Conservation (phyloP, 2,888 invertebrate species). For the Germaria angustata region DNA sequence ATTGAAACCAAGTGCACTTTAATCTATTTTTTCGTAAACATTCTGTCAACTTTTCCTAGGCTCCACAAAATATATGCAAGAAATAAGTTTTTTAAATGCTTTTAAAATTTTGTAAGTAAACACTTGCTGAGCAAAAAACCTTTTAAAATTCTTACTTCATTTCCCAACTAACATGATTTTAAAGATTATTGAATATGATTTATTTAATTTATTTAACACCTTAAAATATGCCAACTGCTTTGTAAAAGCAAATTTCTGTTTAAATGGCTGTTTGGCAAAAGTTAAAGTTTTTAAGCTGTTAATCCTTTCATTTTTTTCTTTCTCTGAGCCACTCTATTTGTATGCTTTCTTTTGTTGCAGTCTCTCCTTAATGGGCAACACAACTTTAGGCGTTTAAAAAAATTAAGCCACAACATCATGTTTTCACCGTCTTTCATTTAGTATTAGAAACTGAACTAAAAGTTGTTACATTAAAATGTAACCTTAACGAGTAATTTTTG, state of each 20-base stretch:
- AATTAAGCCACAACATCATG: constrained; percentile 45
- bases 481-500: constrained; percentile 60
- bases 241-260: neutral
- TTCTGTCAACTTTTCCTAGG: too few species aligned
- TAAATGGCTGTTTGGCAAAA: constrained; percentile 17
- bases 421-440: neutral
- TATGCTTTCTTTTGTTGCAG: constrained; percentile 14
- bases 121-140: too few species aligned
- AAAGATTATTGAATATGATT: too few species aligned
- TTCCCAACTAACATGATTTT: too few species aligned
- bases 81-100: too few species aligned
- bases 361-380: constrained; percentile 39
- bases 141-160: too few species aligned
- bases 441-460: constrained; percentile 26
- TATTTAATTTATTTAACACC: constrained; percentile 14
- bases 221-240: constrained; percentile 1
- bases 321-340: neutral
- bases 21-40: too few species aligned
- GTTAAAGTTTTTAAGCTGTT: constrained; percentile 29
- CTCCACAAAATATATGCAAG: too few species aligned
- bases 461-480: constrained; percentile 55
- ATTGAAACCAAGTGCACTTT: too few species aligned
- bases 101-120: too few species aligned
- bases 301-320: constrained; percentile 8
- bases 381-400: constrained; percentile 26